A percentile compares a stretch with the other conserved stretches of the same genome.
Conservation (phyloP, 1,140 invertebrate genomes). For the Pteromalus puparum region DNA sequence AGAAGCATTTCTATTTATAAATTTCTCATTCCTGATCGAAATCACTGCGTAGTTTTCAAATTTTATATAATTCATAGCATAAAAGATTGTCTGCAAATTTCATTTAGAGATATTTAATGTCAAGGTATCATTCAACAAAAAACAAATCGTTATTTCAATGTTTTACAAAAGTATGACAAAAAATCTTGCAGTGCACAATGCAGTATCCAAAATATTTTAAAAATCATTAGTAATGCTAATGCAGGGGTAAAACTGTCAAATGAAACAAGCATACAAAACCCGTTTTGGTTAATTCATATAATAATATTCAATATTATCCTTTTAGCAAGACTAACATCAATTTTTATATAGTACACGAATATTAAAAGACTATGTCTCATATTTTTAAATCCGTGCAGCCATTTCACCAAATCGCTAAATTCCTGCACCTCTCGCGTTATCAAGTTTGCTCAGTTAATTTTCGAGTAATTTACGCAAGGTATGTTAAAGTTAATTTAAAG, state of each 20-base stretch:
- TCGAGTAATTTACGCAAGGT: background rate
- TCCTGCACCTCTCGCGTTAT: constrained; percentile 20
- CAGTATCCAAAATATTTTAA: constrained; percentile 21
- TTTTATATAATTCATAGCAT: background rate
- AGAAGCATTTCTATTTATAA: constrained; percentile 26
- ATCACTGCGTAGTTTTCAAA: background rate
- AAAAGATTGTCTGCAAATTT: constrained; percentile 20
- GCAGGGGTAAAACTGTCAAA: constrained; percentile 18
- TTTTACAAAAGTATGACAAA: constrained; percentile 2
- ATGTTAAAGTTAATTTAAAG: background rate
- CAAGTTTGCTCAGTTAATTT: background rate
- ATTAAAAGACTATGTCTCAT: background rate
- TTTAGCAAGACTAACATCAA: constrained; percentile 44
- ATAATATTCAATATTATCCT: constrained; percentile 49
- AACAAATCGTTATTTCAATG: constrained; percentile 17
- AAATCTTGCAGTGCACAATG: constrained; percentile 32
- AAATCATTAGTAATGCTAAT: constrained; percentile 45
- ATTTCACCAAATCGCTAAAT: constrained; percentile 35
- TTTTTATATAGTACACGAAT: background rate
- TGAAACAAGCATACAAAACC: constrained; percentile 61
- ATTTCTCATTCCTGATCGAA: constrained; percentile 24
- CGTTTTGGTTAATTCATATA: constrained; percentile 66
- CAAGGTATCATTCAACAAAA: background rate
- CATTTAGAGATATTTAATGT: background rate
- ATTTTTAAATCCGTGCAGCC: constrained; percentile 53